Percentiles rank a stretch among this genome's conserved stretches.
Evolutionary conservation across 2,888 invertebrate species (phyloP).

Genomic region (Lamproptera curius): DNA sequence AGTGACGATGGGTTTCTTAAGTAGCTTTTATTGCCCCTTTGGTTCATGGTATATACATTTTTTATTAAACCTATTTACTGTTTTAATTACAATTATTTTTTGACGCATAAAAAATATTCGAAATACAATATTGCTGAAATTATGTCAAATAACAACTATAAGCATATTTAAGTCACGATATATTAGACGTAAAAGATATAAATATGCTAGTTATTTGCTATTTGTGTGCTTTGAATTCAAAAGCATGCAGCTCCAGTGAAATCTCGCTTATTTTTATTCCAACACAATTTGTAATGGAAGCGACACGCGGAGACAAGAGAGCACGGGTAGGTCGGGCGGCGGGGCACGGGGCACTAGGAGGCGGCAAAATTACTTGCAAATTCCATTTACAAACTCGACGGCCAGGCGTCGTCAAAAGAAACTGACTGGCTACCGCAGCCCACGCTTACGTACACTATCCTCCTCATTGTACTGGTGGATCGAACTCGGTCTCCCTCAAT

Average conservation of each 20-base stretch:
- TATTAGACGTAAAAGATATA: no score
- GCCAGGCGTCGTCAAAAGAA: constrained; percentile 60
- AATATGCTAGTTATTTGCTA: no score
- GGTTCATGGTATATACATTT: no score
- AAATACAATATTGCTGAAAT: no score
- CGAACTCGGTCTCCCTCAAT: constrained; percentile 7
- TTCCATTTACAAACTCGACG: constrained; percentile 72
- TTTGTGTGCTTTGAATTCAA: no score
- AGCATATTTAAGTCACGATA: no score
- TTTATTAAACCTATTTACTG: no score
- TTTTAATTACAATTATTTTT: no score
- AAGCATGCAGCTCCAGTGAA: constrained; percentile 47
- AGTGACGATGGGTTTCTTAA: no score
- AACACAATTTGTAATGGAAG: constrained; percentile 78
- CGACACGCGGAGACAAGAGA: constrained; percentile 75
- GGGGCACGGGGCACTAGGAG: constrained; percentile 38
- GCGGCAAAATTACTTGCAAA: constrained; percentile 75
- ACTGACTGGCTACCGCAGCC: constrained; percentile 35
- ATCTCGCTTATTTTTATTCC: constrained; percentile 70
- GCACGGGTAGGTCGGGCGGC: constrained; percentile 48
- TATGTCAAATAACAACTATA: no score
- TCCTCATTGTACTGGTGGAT: constrained; percentile 11
- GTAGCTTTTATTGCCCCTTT: no score
- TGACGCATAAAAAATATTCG: no score
- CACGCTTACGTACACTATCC: constrained; percentile 13